These are phyloP conservation scores for Perdita meconis DNA, from an alignment of 2,888 invertebrate species.

Conservation along the genomic window DNA sequence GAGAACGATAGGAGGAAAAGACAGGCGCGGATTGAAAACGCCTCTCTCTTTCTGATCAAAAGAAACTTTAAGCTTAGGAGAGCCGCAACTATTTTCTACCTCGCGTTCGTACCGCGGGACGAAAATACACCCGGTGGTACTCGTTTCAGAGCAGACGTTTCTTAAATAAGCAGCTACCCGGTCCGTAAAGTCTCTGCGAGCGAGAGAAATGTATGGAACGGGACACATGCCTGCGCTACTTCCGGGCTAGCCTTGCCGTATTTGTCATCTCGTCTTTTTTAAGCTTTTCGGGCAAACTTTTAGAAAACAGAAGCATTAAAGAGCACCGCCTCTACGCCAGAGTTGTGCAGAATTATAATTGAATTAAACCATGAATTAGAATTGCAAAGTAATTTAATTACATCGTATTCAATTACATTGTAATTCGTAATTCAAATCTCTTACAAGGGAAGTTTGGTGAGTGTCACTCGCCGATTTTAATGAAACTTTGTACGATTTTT, in stretches of 20 bases:
- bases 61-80: conserved; percentile 35
- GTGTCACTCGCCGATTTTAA: too few relatives aligned
- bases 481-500: too few relatives aligned
- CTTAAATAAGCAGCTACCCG: conserved; percentile 62
- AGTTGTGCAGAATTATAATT: too few relatives aligned
- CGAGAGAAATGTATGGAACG: conserved; percentile 30
- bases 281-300: conserved; percentile 13
- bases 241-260: conserved; percentile 47
- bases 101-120: conserved; percentile 52
- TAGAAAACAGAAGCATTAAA: conserved; percentile 10
- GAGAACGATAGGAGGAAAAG: not conserved
- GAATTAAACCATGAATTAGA: too few relatives aligned
- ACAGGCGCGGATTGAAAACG: not conserved
- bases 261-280: conserved; percentile 5
- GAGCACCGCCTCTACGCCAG: too few relatives aligned
- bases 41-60: conserved; percentile 44
- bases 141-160: conserved; percentile 50
- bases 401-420: too few relatives aligned
- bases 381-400: too few relatives aligned
- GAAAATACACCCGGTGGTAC: conserved; percentile 56
- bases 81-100: conserved; percentile 52
- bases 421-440: too few relatives aligned
- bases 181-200: conserved; percentile 33
- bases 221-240: conserved; percentile 40
- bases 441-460: too few relatives aligned